Base-by-base conservation (phyloP, 1,140 invertebrate genomes). In the Bombus confusus region DNA sequence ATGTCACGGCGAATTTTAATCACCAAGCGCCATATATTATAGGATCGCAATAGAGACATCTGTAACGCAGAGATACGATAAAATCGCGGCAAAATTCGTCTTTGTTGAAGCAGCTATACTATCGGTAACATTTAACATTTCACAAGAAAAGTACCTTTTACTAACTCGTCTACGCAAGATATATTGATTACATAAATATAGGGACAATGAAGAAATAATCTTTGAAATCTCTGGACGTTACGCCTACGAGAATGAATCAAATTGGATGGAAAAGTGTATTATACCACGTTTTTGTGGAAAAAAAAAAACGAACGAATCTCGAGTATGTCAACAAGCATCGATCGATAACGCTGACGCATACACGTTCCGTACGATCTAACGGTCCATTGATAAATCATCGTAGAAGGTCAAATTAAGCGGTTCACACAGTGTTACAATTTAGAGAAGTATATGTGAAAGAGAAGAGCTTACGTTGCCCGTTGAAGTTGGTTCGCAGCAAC, bases 331-430 rank as follows among this genome's bases (percentile, higher is more conserved):
- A 89, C 80, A 77, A 68, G 73, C 43, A n/a, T 89, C 87, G 81
- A 80, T 89, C 87, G 88, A 89, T 89, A 89, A 77, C 22, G 41
- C 34, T 77, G 66, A 85, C 47, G 74, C 82, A 62, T 78, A 82
- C 59, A 72, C 80, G 47, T 72, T 37, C 80, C 37, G 41, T 73
- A 71, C 79, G 80, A 89, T 86, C 84, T 89, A 89, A 89, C 87
- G 85, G 87, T 89, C 85, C 87, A 78, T 89, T 89, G 82, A 89
- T 86, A 89, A 89, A 86, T 89, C 79, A 68, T 71, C 9, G 78
- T 25, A 39, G 39, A 59, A 86, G 59, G 71, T 79, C 69, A 22
- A 43, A 85, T 57, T 28, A 47, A 13, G 12, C 78, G 34, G 34
- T 72, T 66, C 39, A 15, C 57, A 62, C 28, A 34, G 28, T 6